A percentile compares a stretch with the other conserved stretches of the same genome.
phyloP scores from a whole-genome alignment of 2,888 invertebrate genomes.

The Coelinius sp. region DNA sequence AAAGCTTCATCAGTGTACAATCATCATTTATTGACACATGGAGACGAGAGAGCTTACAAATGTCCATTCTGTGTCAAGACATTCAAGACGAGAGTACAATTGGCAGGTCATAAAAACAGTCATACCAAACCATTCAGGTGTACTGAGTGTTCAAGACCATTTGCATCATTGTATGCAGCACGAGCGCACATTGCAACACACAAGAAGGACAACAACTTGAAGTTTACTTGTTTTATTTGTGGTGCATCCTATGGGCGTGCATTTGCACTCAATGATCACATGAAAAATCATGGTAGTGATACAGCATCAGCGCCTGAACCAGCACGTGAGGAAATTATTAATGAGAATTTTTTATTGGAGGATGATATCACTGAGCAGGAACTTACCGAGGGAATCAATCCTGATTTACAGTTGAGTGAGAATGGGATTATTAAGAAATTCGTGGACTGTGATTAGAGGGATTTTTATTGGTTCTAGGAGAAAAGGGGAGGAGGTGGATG shows the following conservation, averaged over 20 bases:
- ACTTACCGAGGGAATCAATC: conserved; percentile 5
- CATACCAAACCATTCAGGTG: conserved; percentile 87
- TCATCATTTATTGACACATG: conserved; percentile 83
- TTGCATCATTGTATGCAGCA: conserved; percentile 84
- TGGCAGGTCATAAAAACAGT: conserved; percentile 85
- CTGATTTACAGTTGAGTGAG: not conserved
- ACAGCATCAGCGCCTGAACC: conserved; percentile 64
- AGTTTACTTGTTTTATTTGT: conserved; percentile 79
- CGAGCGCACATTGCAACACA: conserved; percentile 84
- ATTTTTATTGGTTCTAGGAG: not conserved
- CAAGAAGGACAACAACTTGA: conserved; percentile 78
- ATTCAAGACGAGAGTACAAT: conserved; percentile 85
- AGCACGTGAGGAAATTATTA: conserved; percentile 63
- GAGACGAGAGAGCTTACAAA: conserved; percentile 82
- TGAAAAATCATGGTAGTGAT: conserved; percentile 77
- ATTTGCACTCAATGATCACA: conserved; percentile 82
- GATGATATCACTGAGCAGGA: conserved; percentile 51
- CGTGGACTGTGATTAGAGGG: not conserved
- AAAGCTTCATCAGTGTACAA: conserved; percentile 86
- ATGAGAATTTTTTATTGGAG: conserved; percentile 57
- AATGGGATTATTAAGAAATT: not conserved
- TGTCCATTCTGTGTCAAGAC: conserved; percentile 85
- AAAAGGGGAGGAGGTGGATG: not conserved
- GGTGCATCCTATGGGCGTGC: conserved; percentile 84
- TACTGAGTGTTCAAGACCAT: conserved; percentile 81